Conservation (phyloP, 2,888 invertebrate genomes). For the Caenorhabditis sp. region DNA sequence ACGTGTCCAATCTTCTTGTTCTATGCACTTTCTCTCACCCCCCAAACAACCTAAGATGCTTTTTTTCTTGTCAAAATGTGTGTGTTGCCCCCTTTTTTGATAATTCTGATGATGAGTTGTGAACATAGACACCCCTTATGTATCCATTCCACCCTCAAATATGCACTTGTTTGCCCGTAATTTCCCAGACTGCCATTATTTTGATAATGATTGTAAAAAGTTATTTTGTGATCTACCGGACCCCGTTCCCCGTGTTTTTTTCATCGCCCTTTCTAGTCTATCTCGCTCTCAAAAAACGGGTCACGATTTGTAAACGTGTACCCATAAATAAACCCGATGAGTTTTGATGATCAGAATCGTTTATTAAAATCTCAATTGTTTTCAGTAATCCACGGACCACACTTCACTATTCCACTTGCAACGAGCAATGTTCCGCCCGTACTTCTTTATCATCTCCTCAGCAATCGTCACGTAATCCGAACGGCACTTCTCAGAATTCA, state of each 20-base stretch:
- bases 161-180: constrained; percentile 25
- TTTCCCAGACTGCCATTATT: constrained; percentile 31
- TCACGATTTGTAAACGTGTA: not conserved
- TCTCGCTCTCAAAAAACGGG: constrained; percentile 23
- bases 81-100: constrained; percentile 2
- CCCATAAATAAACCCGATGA: constrained; percentile 12
- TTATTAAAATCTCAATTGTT: constrained; percentile 2
- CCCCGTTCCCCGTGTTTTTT: constrained; percentile 21
- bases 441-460: constrained; percentile 75
- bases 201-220: constrained; percentile 64
- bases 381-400: constrained; percentile 71
- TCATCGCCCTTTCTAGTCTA: constrained; percentile 25
- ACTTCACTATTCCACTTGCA: constrained; percentile 77
- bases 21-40: constrained; percentile 41
- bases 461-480: constrained; percentile 71
- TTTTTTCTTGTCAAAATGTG: constrained; percentile 25
- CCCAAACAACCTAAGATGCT: not conserved
- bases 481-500: constrained; percentile 65
- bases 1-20: constrained; percentile 12
- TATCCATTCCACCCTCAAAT: constrained; percentile 5
- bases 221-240: constrained; percentile 52
- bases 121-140: constrained; percentile 35
- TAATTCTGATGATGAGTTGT: constrained; percentile 46
- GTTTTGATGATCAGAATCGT: constrained; percentile 21
- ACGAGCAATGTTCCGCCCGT: constrained; percentile 68